A percentile compares a stretch with the other conserved stretches of the same genome.
Evolutionary conservation across 2,113 vertebrate species (phyloP).

Genomic region (Nycticorax nycticorax): DNA sequence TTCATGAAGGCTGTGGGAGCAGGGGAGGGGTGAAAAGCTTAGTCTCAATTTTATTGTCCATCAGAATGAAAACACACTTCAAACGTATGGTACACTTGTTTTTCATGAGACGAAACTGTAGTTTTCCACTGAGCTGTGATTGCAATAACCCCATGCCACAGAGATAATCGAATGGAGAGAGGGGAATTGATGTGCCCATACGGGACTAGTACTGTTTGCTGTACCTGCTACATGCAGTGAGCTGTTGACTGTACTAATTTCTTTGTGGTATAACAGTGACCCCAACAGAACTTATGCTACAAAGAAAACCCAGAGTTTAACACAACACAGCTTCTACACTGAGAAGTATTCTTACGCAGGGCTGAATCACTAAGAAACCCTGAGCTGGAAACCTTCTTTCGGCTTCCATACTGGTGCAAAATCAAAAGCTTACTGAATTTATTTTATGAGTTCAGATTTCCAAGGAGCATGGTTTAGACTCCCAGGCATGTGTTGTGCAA

Average conservation of each 20-base stretch:
- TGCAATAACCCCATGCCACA: background rate
- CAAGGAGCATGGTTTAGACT: background rate
- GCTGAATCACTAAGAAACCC: background rate
- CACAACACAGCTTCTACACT: background rate
- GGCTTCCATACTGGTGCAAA: background rate
- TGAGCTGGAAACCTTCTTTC: background rate
- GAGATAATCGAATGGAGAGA: background rate
- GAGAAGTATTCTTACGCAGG: background rate
- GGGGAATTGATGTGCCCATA: background rate
- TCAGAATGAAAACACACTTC: background rate
- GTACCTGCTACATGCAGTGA: background rate
- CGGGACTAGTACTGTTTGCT: background rate
- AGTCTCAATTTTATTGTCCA: background rate
- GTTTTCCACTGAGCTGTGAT: background rate
- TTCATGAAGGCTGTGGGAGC: rapidly evolving
- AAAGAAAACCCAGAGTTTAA: background rate
- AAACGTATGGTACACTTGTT: background rate
- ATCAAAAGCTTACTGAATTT: background rate
- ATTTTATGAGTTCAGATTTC: background rate
- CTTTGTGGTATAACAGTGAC: background rate
- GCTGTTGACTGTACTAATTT: background rate
- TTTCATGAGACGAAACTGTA: background rate
- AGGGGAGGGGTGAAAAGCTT: background rate
- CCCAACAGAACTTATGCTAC: background rate
- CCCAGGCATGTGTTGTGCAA: background rate